phyloP scores from a whole-genome alignment of 2,113 vertebrate species.

The Coptodon bakossiorum region DNA sequence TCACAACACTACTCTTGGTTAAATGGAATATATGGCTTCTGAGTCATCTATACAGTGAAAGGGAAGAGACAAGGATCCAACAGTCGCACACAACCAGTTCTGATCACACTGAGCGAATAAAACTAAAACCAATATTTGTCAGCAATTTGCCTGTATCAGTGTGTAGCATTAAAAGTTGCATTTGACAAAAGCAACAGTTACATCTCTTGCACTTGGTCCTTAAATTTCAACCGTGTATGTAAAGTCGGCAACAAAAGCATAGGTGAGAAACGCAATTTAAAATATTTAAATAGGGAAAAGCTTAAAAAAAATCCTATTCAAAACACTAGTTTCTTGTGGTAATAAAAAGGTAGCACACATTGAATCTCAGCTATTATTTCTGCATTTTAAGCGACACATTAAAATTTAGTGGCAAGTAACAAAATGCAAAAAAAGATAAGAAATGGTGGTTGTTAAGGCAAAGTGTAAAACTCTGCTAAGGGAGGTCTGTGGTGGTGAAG shows the following conservation, averaged over 20 bases:
- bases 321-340: neutral
- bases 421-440: neutral
- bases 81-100: neutral
- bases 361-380: neutral
- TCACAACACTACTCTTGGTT: slow-evolving; percentile 58
- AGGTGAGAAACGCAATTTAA: neutral
- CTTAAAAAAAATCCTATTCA: neutral
- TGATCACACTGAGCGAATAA: neutral
- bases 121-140: neutral
- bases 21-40: slow-evolving; percentile 53
- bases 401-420: neutral
- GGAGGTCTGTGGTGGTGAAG: neutral
- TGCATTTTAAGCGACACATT: neutral
- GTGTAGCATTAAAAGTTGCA: neutral
- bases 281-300: neutral
- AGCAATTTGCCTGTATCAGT: neutral
- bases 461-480: slow-evolving; percentile 39
- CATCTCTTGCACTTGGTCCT: slow-evolving; percentile 60
- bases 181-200: slow-evolving; percentile 9
- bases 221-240: neutral
- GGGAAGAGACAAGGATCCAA: neutral
- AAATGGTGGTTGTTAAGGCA: slow-evolving; percentile 35
- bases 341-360: neutral
- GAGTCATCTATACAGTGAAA: slow-evolving; percentile 33
- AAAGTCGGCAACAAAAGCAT: neutral